Conservation (phyloP, 2,113 vertebrate genomes). For the Bettongia penicillata region DNA sequence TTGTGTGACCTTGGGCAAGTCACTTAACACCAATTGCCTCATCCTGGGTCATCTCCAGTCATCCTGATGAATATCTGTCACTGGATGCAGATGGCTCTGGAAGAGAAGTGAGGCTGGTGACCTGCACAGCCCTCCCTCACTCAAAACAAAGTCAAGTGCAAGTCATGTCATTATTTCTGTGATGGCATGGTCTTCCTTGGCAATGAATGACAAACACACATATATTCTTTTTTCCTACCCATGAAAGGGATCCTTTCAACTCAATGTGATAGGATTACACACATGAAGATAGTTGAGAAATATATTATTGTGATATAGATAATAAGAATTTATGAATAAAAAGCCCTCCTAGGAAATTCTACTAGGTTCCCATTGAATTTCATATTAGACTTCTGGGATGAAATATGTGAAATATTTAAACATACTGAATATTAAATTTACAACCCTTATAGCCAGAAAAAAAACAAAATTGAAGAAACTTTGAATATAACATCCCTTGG, state of each 20-base stretch:
- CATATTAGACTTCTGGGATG: neutral
- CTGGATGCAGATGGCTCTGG: no score
- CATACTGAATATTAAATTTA: neutral
- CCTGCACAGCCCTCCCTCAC: no score
- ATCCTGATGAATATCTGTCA: no score
- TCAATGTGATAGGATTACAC: neutral
- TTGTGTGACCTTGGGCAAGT: no score
- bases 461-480: neutral
- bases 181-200: no score
- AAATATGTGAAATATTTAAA: neutral
- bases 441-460: neutral
- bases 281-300: neutral
- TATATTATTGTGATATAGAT: neutral
- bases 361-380: neutral
- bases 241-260: neutral
- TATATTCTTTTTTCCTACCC: neutral
- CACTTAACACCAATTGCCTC: no score
- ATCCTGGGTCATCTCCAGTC: no score
- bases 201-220: no score
- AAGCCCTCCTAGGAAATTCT: neutral
- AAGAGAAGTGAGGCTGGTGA: no score
- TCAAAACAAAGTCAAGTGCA: no score
- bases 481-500: neutral
- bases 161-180: no score
- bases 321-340: neutral